Evolutionary conservation across 2,113 vertebrate species (phyloP).

Genomic region (Varanus komodoensis): DNA sequence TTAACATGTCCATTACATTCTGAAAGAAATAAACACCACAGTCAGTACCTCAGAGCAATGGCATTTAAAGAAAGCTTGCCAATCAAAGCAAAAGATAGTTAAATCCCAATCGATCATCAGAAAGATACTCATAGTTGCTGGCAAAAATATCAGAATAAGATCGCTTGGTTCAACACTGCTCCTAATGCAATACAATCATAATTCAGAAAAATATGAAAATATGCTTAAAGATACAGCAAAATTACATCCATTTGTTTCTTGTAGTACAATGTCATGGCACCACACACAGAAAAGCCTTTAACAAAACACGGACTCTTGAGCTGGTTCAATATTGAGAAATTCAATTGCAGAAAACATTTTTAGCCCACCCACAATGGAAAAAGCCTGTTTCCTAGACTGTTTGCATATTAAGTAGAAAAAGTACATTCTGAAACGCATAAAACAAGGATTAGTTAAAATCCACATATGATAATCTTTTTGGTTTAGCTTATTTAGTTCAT

Average conservation of each 20-base stretch:
- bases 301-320: conserved; percentile 42
- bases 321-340: conserved; percentile 58
- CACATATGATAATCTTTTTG: conserved; percentile 13
- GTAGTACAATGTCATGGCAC: conserved; percentile 32
- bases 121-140: not conserved
- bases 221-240: conserved; percentile 32
- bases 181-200: conserved; percentile 38
- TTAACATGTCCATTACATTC: conserved; percentile 4
- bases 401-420: conserved; percentile 49
- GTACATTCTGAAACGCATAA: conserved; percentile 51
- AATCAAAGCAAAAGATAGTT: not conserved
- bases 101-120: conserved; percentile 19
- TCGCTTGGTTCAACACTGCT: conserved; percentile 19
- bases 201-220: conserved; percentile 26
- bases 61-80: conserved; percentile 1
- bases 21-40: conserved; percentile 39
- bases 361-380: conserved; percentile 25
- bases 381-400: conserved; percentile 8
- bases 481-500: conserved; percentile 34
- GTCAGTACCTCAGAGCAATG: not conserved
- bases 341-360: conserved; percentile 23
- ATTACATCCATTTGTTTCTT: conserved; percentile 14
- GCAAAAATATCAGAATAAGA: conserved; percentile 39
- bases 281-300: conserved; percentile 15
- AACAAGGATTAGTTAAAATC: conserved; percentile 48